Evolutionary conservation across 2,888 invertebrate species (phyloP), one percentile per base, ranked within the genome.

Genomic region (Mesochorus sp.): DNA sequence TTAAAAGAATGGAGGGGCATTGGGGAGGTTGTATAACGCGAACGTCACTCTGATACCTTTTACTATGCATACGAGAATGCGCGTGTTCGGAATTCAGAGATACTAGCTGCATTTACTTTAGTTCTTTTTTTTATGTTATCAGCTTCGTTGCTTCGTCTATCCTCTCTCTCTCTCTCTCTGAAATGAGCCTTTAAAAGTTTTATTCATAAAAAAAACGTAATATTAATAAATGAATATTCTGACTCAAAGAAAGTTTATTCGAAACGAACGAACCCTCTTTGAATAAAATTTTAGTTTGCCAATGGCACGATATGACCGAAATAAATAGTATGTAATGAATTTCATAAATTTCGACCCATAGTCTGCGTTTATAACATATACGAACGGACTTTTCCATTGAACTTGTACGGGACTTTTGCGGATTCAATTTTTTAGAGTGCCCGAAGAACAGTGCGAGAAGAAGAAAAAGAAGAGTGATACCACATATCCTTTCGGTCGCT

Each of bases 371-470:
- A 3, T 34, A 28, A 4, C 12, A 47, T 28, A 44, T 42, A 28
- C 53, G 44, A 8, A 44, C 42, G 44, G 44, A 17, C 37, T 37
- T 10, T 61, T 28, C 64, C 47, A 62, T 70, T 64, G 49, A 51
- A 34, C 10, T 42, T 57, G 28, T 57, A 17, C 17, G 14, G 17
- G 34, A 51, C 57, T 57, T 76, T 53, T 37, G 28, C 64, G 14
- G 59, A 66, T 55, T 71, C 64, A 76, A 76, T 76, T 71, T 71
- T 76, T 71, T 76, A 71, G 64, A 76, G 71, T 76, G 71, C 71
- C 42, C 14, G 8, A 19, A 12, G n/a, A 42, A 49, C 3, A 34
- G 17, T 14, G n/a, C 26, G 34, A 49, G 19, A 47, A 64, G 1
- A 10, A 31, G 10, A 31, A 31, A 31, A 31, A 31, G 31, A 1